Evolutionary conservation across 2,113 vertebrate genomes (phyloP), one percentile per base, ranked within the genome.

Genomic region (Eublepharis macularius): DNA sequence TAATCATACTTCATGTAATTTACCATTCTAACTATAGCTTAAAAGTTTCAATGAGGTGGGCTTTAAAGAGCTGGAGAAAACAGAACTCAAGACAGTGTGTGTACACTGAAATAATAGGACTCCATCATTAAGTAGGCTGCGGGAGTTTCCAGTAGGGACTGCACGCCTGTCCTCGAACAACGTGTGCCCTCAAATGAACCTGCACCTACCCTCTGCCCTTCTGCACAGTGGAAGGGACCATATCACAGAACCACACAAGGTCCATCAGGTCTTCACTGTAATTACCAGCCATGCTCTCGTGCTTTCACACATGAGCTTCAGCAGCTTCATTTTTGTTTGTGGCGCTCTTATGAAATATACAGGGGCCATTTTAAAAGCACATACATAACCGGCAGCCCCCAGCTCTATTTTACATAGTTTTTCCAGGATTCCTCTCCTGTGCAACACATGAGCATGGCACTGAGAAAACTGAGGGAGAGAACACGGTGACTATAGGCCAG

Each of bases 21-120:
- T 73, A 72, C 24, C 54, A 34, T 51, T 12, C 49, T n/a, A 49
- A 78, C 29, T 26, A 4, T 39, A 45, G 39, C 43, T 0, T 76
- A 57, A 49, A 77, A 84, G 54, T n/a, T 70, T 54, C 39, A 84
- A 87, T 82, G 68, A 54, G 49, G 70, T 68, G 43, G 63, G 45
- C 57, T 24, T n/a, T 41, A 29, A 68, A n/a, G 45, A 19, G 14
- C 4, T 54, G 49, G 54, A 32, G 32, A 54, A 51, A 51, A 6
- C 17, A 41, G 63, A 47, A 36, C 7, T 80, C 87, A 76, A 65
- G 39, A 65, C 4, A 57, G 74, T 76, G 85, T 74, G 5, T 39
- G 32, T 36, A 2, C 24, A 60, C 39, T 77, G 49, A 63, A 29
- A n/a, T 39, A 14, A 7, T 34, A 34, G 14, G 74, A n/a, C 3